Evolutionary conservation across 2,113 vertebrate species (phyloP).

Genomic region (Cepphus grylle): DNA sequence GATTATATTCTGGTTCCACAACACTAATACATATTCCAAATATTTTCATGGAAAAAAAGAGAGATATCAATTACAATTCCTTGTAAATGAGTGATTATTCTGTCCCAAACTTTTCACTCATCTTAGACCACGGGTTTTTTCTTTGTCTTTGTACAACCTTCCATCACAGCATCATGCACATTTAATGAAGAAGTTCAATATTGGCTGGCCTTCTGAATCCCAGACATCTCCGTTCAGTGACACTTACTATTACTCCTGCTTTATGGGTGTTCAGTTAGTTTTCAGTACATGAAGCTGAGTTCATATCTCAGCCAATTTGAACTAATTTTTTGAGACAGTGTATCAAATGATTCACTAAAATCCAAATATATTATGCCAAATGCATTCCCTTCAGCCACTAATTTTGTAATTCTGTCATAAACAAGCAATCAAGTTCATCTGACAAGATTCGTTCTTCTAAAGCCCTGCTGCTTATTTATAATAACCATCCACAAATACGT

Average conservation of each 20-base stretch:
- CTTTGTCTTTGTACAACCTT: not conserved
- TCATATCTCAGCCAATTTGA: constrained; percentile 38
- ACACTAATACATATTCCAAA: not conserved
- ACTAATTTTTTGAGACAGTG: constrained; percentile 42
- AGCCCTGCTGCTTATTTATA: constrained; percentile 12
- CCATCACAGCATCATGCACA: not conserved
- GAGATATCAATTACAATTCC: not conserved
- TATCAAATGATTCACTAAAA: constrained; percentile 60
- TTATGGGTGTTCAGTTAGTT: not conserved
- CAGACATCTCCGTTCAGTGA: not conserved
- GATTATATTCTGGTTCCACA: not conserved
- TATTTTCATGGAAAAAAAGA: not conserved
- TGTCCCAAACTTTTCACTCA: not conserved
- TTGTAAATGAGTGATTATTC: not conserved
- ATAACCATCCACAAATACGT: constrained; percentile 1
- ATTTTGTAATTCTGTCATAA: constrained; percentile 56
- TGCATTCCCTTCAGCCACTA: constrained; percentile 46
- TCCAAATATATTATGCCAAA: constrained; percentile 51
- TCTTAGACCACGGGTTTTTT: not conserved
- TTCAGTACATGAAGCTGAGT: not conserved
- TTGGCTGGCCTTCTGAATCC: not conserved
- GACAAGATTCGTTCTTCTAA: constrained; percentile 25
- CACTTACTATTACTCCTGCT: not conserved
- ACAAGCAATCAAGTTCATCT: constrained; percentile 45
- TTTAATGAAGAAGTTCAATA: constrained; percentile 13